Conservation (phyloP, 2,888 invertebrate genomes). For the Lissocephala sabroskyi region DNA sequence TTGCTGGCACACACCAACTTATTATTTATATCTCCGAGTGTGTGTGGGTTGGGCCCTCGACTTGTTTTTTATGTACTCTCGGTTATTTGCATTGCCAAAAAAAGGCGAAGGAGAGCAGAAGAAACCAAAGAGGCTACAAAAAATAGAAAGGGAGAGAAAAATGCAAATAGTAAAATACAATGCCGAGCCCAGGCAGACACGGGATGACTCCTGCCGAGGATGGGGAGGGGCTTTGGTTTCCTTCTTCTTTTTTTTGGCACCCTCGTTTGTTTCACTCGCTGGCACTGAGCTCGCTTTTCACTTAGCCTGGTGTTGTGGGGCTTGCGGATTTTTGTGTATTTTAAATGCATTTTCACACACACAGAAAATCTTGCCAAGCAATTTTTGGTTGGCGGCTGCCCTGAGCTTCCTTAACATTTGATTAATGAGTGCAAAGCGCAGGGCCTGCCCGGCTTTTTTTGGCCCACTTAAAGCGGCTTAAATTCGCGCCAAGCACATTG, state of each 20-base stretch:
- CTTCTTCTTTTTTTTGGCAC: too few species aligned
- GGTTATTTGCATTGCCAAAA: slow-evolving; percentile 59
- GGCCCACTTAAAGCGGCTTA: slow-evolving; percentile 23
- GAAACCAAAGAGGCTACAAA: slow-evolving; percentile 5
- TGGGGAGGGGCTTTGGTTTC: neutral
- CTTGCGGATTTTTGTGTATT: slow-evolving; percentile 52
- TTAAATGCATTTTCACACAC: slow-evolving; percentile 58
- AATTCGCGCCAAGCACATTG: slow-evolving; percentile 16
- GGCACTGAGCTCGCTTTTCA: slow-evolving; percentile 33
- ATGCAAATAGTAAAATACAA: slow-evolving; percentile 60
- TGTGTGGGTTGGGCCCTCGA: slow-evolving; percentile 30
- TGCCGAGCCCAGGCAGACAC: slow-evolving; percentile 26
- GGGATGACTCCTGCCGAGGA: neutral
- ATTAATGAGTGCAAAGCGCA: slow-evolving; percentile 55
- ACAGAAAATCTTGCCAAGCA: slow-evolving; percentile 41
- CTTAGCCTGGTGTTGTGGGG: slow-evolving; percentile 39
- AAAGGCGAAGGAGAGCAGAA: too few species aligned
- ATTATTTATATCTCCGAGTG: slow-evolving; percentile 45
- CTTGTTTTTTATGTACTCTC: slow-evolving; percentile 49
- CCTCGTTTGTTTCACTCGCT: slow-evolving; percentile 21
- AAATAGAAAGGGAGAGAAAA: slow-evolving; percentile 20
- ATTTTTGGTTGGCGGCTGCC: slow-evolving; percentile 8
- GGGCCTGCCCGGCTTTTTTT: slow-evolving; percentile 57
- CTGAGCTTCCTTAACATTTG: slow-evolving; percentile 50
- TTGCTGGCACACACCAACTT: slow-evolving; percentile 19